A percentile compares a stretch with the other conserved stretches of the same genome.
Conservation (phyloP, 2,797 vertebrate species). For the Phylloscopus collybita region DNA sequence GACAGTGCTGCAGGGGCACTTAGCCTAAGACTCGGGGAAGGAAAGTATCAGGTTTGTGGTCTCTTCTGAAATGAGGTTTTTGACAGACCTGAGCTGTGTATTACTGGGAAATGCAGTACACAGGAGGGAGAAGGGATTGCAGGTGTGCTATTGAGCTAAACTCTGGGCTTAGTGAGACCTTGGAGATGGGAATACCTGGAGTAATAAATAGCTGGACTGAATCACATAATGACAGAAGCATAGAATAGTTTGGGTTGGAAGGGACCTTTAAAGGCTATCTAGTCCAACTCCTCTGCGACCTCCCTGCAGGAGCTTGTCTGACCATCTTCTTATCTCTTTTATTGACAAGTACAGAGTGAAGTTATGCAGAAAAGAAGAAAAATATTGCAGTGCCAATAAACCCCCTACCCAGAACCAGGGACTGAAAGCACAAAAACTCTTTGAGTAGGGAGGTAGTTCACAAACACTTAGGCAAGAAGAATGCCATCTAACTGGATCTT, state of each 20-base stretch:
- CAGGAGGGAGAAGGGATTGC: neutral
- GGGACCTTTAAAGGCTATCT: neutral
- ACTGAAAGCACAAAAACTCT: neutral
- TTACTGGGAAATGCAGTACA: neutral
- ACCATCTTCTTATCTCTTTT: neutral
- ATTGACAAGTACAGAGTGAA: neutral
- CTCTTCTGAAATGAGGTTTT: neutral
- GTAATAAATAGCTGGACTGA: neutral
- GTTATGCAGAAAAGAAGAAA: neutral
- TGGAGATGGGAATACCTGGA: neutral
- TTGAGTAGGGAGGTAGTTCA: neutral
- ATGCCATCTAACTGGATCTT: conserved; percentile 51
- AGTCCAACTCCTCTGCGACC: neutral
- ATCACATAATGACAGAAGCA: neutral
- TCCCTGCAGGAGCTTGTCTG: neutral
- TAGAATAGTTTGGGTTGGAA: neutral
- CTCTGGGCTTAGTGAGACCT: neutral
- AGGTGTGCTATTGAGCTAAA: neutral
- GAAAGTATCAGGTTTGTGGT: neutral
- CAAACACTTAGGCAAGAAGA: neutral
- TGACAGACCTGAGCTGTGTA: neutral
- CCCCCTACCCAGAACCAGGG: neutral
- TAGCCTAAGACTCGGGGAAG: neutral
- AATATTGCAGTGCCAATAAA: neutral
- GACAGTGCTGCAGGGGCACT: neutral